Evolutionary conservation across 2,113 vertebrate genomes (phyloP).

Genomic region (Etia nguti): DNA sequence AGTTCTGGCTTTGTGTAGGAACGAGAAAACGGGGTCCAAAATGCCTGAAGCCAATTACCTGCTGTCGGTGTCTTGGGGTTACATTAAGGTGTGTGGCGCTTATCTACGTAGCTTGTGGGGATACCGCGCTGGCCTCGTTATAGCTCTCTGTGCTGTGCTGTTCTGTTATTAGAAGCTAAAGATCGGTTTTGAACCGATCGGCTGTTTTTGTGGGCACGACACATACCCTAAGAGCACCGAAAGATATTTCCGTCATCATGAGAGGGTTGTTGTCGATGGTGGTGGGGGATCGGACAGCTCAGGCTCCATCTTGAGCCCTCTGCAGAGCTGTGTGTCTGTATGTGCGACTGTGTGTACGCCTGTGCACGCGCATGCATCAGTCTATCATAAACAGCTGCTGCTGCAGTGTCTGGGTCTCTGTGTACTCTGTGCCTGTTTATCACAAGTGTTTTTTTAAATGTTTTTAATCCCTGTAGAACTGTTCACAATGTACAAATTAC

Average conservation of each 20-base stretch:
- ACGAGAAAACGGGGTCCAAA: slow-evolving; percentile 73
- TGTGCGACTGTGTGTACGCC: neutral
- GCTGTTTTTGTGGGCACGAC: neutral
- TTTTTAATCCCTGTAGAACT: neutral
- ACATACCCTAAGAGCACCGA: neutral
- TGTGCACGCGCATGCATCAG: slow-evolving; percentile 14
- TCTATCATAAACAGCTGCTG: slow-evolving; percentile 54
- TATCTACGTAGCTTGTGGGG: slow-evolving; percentile 40
- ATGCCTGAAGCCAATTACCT: slow-evolving; percentile 83
- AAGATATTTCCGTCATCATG: neutral
- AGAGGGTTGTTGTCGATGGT: neutral
- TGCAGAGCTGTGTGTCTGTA: slow-evolving; percentile 52
- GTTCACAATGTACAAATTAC: neutral
- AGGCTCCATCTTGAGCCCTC: slow-evolving; percentile 66
- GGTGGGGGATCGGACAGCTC: slow-evolving; percentile 3
- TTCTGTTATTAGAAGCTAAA: neutral
- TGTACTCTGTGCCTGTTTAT: neutral
- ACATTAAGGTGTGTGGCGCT: slow-evolving; percentile 77
- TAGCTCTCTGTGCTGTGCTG: neutral
- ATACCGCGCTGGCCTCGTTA: slow-evolving; percentile 3
- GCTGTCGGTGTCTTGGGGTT: slow-evolving; percentile 80
- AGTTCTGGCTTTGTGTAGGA: slow-evolving; percentile 71
- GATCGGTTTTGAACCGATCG: accelerated
- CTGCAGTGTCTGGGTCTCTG: slow-evolving; percentile 45
- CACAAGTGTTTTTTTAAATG: neutral